Conservation (phyloP, 2,113 vertebrate genomes). For the Silurus asotus region DNA sequence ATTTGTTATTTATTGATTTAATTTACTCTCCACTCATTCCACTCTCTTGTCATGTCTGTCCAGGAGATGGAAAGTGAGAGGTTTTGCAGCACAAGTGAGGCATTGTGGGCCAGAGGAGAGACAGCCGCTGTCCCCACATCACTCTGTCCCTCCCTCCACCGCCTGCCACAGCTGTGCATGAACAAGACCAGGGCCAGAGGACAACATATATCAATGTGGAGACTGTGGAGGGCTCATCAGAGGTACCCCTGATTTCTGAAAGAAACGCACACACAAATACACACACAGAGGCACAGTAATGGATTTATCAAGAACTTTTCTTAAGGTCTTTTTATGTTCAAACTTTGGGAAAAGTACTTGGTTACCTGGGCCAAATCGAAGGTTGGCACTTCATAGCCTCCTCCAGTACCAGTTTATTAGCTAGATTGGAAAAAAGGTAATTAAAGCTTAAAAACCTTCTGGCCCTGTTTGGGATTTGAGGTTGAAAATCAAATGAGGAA, state of each 20-base stretch:
- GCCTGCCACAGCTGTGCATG: conserved; percentile 63
- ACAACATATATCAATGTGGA: conserved; percentile 61
- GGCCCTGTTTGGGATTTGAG: no score
- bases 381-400: neutral
- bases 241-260: conserved; percentile 50
- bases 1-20: neutral
- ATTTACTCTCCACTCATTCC: neutral
- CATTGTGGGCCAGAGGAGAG: conserved; percentile 66
- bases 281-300: neutral
- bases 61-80: conserved; percentile 29
- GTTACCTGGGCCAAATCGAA: neutral
- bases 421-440: no score
- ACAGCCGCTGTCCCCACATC: conserved; percentile 54
- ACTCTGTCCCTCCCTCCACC: conserved; percentile 15
- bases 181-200: conserved; percentile 51
- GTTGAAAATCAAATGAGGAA: no score
- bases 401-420: no score
- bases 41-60: conserved; percentile 16
- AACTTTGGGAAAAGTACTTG: neutral
- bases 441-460: no score
- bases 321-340: neutral
- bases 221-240: conserved; percentile 53
- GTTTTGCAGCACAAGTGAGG: conserved; percentile 56
- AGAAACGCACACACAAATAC: neutral
- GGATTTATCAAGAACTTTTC: neutral